Evolutionary conservation across 1,140 invertebrate genomes (phyloP).

Genomic region (Caenorhabditis tropicalis): DNA sequence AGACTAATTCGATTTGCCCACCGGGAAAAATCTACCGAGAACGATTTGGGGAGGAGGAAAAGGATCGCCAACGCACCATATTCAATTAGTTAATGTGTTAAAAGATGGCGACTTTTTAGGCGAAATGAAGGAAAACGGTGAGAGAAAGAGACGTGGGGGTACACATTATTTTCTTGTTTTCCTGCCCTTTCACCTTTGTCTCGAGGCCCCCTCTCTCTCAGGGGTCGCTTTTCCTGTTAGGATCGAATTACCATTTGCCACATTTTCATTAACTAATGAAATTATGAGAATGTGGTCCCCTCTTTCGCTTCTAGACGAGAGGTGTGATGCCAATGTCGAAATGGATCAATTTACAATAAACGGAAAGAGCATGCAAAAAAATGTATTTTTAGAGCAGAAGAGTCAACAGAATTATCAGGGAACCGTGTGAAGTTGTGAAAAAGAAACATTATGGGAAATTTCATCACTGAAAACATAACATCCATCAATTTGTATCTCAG

Average conservation of each 20-base stretch:
- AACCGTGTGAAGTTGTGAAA: background rate
- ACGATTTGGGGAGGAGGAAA: no score
- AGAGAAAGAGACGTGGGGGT: background rate
- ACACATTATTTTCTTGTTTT: slow-evolving; percentile 44
- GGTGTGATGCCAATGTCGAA: background rate
- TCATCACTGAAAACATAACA: background rate
- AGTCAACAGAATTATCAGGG: background rate
- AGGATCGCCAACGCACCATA: background rate
- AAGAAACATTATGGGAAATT: background rate
- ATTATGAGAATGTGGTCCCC: slow-evolving; percentile 27
- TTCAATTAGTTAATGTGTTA: slow-evolving; percentile 45
- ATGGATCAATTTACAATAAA: background rate
- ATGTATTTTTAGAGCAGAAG: background rate
- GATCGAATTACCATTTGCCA: slow-evolving; percentile 42
- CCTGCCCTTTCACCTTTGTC: slow-evolving; percentile 33
- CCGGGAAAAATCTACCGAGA: slow-evolving; percentile 31
- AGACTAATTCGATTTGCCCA: slow-evolving; percentile 38
- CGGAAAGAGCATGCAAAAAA: background rate
- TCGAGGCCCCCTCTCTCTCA: background rate
- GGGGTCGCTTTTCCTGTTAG: slow-evolving; percentile 29
- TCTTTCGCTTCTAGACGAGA: background rate
- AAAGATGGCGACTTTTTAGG: slow-evolving; percentile 19
- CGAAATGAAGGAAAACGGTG: background rate
- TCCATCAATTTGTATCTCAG: background rate
- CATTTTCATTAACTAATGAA: slow-evolving; percentile 45